These are phyloP conservation scores for Ursus arctos DNA, from an alignment of 2,113 vertebrate genomes.

Conservation along the genomic window DNA sequence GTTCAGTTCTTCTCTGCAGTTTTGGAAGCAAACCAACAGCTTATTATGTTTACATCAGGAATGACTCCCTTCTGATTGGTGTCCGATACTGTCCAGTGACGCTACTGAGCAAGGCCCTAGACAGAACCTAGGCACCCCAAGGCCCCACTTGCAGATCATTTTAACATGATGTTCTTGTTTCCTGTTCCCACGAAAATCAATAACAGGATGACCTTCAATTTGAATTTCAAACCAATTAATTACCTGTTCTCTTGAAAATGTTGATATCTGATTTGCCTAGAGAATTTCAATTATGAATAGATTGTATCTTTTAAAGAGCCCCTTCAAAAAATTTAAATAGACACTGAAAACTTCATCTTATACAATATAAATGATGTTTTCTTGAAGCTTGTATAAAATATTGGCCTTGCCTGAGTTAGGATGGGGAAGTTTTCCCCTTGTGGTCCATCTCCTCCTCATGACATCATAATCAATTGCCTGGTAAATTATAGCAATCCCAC, in stretches of 20 bases:
- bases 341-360: conserved; percentile 61
- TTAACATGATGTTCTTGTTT: conserved; percentile 76
- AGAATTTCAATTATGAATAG: conserved; percentile 82
- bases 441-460: conserved; percentile 50
- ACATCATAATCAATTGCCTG: conserved; percentile 67
- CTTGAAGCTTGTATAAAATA: conserved; percentile 49
- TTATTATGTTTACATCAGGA: conserved; percentile 73
- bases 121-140: background rate
- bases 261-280: conserved; percentile 81
- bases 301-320: conserved; percentile 63
- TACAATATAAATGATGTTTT: conserved; percentile 65
- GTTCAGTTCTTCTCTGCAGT: conserved; percentile 71
- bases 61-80: conserved; percentile 80
- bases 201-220: conserved; percentile 77
- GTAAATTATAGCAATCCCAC: conserved; percentile 67
- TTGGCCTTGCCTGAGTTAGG: conserved; percentile 54
- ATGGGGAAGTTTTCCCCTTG: conserved; percentile 63
- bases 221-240: conserved; percentile 86
- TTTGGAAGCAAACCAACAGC: conserved; percentile 82
- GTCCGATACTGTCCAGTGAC: conserved; percentile 71
- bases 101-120: conserved; percentile 57
- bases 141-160: conserved; percentile 37
- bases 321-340: conserved; percentile 66
- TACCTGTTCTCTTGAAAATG: conserved; percentile 77
- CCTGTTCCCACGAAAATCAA: conserved; percentile 80